Base-by-base conservation (phyloP, 2,113 vertebrate genomes). In the Cyprinodon variegatus region DNA sequence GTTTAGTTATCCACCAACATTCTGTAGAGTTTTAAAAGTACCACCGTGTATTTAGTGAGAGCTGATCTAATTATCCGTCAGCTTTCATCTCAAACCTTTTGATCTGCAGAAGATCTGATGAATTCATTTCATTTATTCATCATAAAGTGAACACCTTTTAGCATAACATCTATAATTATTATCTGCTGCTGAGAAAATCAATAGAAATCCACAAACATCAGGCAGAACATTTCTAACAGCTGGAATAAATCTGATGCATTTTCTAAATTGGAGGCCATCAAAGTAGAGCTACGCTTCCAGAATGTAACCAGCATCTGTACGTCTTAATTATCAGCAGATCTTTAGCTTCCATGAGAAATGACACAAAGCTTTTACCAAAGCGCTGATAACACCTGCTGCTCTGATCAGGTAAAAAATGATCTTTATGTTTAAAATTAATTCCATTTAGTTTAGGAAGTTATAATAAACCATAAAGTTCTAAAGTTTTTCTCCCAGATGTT, bases 281-380 rank as follows among this genome's bases (percentile, higher is more conserved):
- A 81, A 85, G 78, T 61, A 76, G 48, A 15, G 61, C 53, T 70
- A 57, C 50, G 10, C 20, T 57, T 86, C 75, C 77, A 80, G 43
- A 72, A 12, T 70, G 46, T 12, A 61, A 4, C 43, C 65, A 76
- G 77, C 88, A 88, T 86, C 88, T 90, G 88, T 78, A 86, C n/a
- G 59, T 83, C 57, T 76, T 83, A 86, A 87, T 89, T 71, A 90
- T 84, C 45, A 41, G 14, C 2, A 4, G 60, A 45, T 61, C 80
- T 61, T 74, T 45, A 68, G 76, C 46, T 60, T 77, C 81, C 63
- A n/a, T 7, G 61, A 74, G 63, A 78, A 78, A 1, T 3, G 64
- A 65, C 72, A 70, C 48, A 41, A 20, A 48, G 40, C 61, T 11
- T 62, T 57, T 45, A 59, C 9, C 65, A 73, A 62, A 86, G 59